Conservation (phyloP, 2,797 vertebrate species). For the Argyrosomus regius region DNA sequence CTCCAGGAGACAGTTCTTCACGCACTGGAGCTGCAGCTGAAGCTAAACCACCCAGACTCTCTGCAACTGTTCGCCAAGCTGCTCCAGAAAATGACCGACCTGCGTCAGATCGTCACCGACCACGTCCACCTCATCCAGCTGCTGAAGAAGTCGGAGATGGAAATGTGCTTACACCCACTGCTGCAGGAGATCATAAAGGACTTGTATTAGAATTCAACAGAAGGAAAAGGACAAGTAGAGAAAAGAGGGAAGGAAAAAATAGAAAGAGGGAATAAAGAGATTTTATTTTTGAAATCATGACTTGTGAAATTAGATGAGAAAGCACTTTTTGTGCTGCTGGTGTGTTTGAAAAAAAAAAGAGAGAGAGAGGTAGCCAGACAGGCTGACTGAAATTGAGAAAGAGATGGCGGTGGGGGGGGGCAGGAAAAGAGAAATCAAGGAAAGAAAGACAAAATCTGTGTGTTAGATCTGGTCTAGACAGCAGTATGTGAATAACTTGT, state of each 20-base stretch:
- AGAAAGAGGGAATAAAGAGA: slow-evolving; percentile 9
- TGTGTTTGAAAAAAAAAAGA: slow-evolving; percentile 29
- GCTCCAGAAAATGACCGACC: slow-evolving; percentile 99
- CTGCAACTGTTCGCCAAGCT: slow-evolving; percentile 97
- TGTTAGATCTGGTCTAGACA: slow-evolving; percentile 63
- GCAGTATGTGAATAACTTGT: slow-evolving; percentile 56
- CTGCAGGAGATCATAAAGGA: slow-evolving; percentile 99
- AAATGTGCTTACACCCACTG: slow-evolving; percentile 95
- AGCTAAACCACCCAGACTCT: slow-evolving; percentile 95
- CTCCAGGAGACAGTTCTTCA: slow-evolving; percentile 97
- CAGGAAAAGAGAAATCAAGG: slow-evolving; percentile 50
- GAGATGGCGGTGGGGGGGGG: slow-evolving; percentile 22
- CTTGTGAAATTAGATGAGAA: slow-evolving; percentile 41
- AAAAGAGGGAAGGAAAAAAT: not conserved
- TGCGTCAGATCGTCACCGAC: slow-evolving; percentile 96
- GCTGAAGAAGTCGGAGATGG: slow-evolving; percentile 95
- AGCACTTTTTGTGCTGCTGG: slow-evolving; percentile 36
- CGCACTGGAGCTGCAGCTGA: slow-evolving; percentile 96
- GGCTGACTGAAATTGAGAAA: slow-evolving; percentile 60
- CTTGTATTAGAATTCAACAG: slow-evolving; percentile 86
- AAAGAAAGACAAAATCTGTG: slow-evolving; percentile 49
- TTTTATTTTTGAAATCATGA: slow-evolving; percentile 46
- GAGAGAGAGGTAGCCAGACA: slow-evolving; percentile 31
- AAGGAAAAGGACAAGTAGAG: slow-evolving; percentile 13
- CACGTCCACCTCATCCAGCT: slow-evolving; percentile 96